Evolutionary conservation across 2,888 invertebrate species (phyloP), one percentile per base, ranked within the genome.

Genomic region (Mimas tiliae): DNA sequence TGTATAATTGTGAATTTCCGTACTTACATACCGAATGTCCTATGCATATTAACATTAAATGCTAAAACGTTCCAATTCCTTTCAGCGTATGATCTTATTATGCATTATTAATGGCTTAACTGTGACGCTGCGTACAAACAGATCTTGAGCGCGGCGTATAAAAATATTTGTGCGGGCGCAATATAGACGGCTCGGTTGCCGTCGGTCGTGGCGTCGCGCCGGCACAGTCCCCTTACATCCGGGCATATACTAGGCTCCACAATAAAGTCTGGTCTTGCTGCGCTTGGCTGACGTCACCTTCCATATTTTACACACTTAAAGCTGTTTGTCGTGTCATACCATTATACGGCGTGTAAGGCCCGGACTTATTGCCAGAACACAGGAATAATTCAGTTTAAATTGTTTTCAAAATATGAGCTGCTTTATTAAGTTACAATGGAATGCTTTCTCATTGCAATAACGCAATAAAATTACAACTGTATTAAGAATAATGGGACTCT

Each of bases 241-340:
- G 88, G 27, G 86, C 77, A 81, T 78, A 78, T 79, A 78, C 84
- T 80, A 83, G 86, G 82, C 83, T 83, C 81, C 84, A 83, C 84
- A 80, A 86, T 87, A 87, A 86, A 89, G 83, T 84, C 86, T 86
- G 79, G 84, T 81, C 85, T 84, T 79, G 86, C 83, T 81, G 79
- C 87, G 87, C 87, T 89, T 86, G 87, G 89, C 85, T 90, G 89
- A 89, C 89, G 88, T 88, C 88, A 89, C 81, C 76, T 82, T 80
- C 90, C 90, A 92, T 93, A 93, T 89, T 91, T 93, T 89, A 93
- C 88, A 90, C 90, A 91, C 90, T 93, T 93, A 92, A 91, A 93
- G 91, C 92, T 93, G 92, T 92, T 93, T 93, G 93, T 92, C 91
- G 91, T 90, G 91, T 93, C 90, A 90, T 90, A 92, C 92, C 88